A percentile compares a stretch with the other conserved stretches of the same genome.
Evolutionary conservation across 2,113 vertebrate species (phyloP).

Genomic region (Piprites chloris): DNA sequence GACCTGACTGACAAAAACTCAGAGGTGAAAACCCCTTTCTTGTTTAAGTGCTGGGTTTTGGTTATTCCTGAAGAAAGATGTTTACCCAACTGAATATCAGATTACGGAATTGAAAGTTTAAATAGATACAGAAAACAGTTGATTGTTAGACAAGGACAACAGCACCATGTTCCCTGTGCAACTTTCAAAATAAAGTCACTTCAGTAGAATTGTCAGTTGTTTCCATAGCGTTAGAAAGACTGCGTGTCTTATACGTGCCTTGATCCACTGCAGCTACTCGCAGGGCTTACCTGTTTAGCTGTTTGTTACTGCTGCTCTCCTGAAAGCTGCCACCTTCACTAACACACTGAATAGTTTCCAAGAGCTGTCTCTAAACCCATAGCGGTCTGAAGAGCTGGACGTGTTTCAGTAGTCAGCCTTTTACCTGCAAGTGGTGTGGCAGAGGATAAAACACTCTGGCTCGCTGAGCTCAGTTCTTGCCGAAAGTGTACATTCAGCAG

Average conservation of each 20-base stretch:
- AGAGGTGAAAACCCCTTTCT: background rate
- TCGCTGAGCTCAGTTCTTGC: background rate
- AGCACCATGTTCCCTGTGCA: background rate
- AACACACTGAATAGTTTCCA: fast-evolving
- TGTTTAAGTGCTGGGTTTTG: background rate
- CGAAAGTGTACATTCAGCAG: background rate
- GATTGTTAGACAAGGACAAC: background rate
- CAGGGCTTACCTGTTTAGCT: background rate
- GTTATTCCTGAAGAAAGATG: background rate
- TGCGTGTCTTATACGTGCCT: background rate
- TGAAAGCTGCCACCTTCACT: background rate
- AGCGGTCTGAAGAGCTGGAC: background rate
- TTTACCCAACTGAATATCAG: background rate
- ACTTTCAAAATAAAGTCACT: background rate
- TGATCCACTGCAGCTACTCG: fast-evolving
- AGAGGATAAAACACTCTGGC: background rate
- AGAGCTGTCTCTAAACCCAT: background rate
- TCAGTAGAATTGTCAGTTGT: background rate
- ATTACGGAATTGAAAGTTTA: background rate
- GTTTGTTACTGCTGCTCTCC: background rate
- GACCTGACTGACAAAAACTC: background rate
- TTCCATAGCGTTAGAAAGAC: background rate
- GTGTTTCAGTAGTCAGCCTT: background rate
- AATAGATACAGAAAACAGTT: background rate
- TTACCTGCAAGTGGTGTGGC: fast-evolving